Conservation (phyloP, 2,113 vertebrate genomes). For the Proteles cristata region DNA sequence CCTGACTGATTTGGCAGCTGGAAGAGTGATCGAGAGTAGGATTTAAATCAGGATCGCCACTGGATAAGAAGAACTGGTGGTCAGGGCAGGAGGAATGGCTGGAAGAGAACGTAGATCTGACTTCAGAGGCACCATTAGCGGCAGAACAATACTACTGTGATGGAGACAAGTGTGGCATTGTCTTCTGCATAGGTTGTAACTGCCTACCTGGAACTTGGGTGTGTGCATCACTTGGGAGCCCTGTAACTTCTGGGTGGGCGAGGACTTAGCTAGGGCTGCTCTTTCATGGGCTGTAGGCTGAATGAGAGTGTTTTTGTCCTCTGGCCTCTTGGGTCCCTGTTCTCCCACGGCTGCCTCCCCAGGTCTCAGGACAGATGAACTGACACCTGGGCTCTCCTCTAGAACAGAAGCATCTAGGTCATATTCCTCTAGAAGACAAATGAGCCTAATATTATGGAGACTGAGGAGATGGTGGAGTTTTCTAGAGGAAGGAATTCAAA, state of each 20-base stretch:
- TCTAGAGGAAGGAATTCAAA: not conserved
- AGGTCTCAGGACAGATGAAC: not conserved
- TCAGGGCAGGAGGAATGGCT: not conserved
- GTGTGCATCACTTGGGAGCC: not conserved
- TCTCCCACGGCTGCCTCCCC: not conserved
- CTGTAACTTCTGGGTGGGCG: not conserved
- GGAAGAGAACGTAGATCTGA: not conserved
- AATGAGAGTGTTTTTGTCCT: not conserved
- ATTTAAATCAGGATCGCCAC: not conserved
- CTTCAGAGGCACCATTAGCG: fast-evolving
- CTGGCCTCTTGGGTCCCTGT: not conserved
- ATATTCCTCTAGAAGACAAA: not conserved
- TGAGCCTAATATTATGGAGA: not conserved
- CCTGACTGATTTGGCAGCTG: not conserved
- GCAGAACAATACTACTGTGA: not conserved
- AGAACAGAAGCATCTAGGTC: not conserved
- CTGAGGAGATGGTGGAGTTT: not conserved
- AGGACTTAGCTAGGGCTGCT: not conserved
- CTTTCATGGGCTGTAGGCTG: not conserved
- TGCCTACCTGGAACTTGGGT: not conserved
- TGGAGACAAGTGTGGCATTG: not conserved
- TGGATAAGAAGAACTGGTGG: not conserved
- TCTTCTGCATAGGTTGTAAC: not conserved
- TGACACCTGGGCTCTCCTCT: not conserved
- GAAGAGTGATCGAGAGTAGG: not conserved